Conservation (phyloP, 2,888 invertebrate species). For the Iphiclides podalirius region DNA sequence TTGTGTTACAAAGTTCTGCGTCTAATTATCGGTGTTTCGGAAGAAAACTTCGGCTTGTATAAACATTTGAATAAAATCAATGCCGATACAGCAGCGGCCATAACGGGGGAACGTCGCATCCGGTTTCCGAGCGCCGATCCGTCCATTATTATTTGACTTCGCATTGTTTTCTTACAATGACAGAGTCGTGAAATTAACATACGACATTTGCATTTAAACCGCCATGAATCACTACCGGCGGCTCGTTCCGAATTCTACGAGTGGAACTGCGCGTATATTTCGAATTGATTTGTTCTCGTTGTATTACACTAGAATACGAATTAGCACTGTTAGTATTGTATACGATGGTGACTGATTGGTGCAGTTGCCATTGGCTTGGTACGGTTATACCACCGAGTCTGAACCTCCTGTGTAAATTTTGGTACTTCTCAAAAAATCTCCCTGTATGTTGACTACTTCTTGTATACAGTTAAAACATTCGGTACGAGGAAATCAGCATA, state of each 20-base stretch:
- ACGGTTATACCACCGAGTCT: too few species aligned
- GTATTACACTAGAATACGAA: conserved; percentile 15
- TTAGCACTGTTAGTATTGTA: not conserved
- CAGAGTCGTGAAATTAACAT: conserved; percentile 24
- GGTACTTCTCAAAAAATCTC: too few species aligned
- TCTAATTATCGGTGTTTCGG: too few species aligned
- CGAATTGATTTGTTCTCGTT: conserved; percentile 15
- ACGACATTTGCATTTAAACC: conserved; percentile 26
- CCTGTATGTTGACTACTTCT: too few species aligned
- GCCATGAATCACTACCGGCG: conserved; percentile 25
- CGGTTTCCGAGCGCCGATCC: conserved; percentile 15
- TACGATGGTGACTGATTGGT: too few species aligned
- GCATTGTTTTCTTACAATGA: conserved; percentile 32
- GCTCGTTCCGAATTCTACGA: conserved; percentile 16
- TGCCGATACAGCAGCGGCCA: not conserved
- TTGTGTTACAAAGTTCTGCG: too few species aligned
- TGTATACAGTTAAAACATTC: too few species aligned
- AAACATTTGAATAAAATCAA: not conserved
- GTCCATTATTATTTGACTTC: conserved; percentile 29
- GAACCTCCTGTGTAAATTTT: too few species aligned
- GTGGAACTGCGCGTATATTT: conserved; percentile 4
- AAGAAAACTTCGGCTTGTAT: too few species aligned
- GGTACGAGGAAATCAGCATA: too few species aligned
- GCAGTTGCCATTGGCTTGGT: too few species aligned
- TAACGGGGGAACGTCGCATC: not conserved